Evolutionary conservation across 2,113 vertebrate genomes (phyloP), one percentile per base, ranked within the genome.

Genomic region (Rhegmatorhina hoffmannsi): DNA sequence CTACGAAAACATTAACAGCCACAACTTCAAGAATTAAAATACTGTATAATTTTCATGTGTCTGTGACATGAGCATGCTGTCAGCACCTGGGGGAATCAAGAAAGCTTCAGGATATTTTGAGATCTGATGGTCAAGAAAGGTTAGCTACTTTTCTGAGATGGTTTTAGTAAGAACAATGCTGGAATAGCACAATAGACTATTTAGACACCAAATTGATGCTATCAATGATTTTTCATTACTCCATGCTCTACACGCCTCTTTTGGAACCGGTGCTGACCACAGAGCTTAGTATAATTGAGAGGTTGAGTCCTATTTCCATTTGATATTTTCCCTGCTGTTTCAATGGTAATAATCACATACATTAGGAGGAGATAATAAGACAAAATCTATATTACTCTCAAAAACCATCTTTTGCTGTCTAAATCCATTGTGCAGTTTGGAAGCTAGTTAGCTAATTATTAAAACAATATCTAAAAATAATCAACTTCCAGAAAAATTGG

Each of bases 191-290:
- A 96, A 93, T 78, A 89, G 92, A 74, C 77, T 96, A 95, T 96
- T 95, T 92, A 94, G 95, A 95, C 49, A 96, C 80, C 69, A 97
- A 95, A 97, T 86, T 92, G 92, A 97, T 96, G 77, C 86, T 97
- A 90, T 66, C 78, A 86, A 94, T 66, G 92, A 96, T 96, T 98
- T 97, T 97, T 95, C 95, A 96, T 96, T 90, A 96, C 89, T 95
- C 86, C 50, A 43, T 29, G 38, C 84, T 96, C 86, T 19, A 47
- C 91, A 95, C 26, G 43, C 94, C 97, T 97, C 74, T 96, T 97
- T 94, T 93, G 96, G 94, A 93, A 95, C 92, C 84, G 85, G 2
- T 78, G 95, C 94, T 95, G 95, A 96, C 96, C 96, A 96, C 84
- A 90, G 14, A 96, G 94, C 82, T 91, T 95, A 36, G 43, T 58